Conservation (phyloP, 2,888 invertebrate species). For the Ditula angustiorana region DNA sequence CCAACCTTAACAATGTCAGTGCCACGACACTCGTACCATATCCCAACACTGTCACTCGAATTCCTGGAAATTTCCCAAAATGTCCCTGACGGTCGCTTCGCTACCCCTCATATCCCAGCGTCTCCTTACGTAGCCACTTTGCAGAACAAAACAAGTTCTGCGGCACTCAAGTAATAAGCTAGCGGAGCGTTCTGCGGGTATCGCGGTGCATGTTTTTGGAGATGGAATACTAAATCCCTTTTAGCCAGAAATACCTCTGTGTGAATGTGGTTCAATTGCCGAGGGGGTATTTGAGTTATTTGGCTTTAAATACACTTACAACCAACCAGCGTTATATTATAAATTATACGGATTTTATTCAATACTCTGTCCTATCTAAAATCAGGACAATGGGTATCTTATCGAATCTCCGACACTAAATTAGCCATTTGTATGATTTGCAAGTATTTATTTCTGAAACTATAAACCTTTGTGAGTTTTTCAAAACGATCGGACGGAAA, state of each 20-base stretch:
- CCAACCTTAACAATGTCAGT: neutral
- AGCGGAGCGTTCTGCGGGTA: neutral
- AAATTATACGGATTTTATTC: too few species aligned
- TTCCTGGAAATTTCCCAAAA: neutral
- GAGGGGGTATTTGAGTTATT: neutral
- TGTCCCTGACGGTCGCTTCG: neutral
- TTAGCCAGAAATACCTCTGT: neutral
- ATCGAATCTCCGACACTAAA: too few species aligned
- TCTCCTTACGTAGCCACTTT: neutral
- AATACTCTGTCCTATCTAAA: too few species aligned
- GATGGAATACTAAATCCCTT: conserved; percentile 1
- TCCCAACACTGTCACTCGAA: neutral
- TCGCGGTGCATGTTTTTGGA: neutral
- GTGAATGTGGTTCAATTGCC: neutral
- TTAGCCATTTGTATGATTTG: too few species aligned
- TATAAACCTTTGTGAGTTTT: too few species aligned
- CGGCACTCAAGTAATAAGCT: neutral
- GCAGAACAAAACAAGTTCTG: neutral
- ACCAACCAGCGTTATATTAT: neutral
- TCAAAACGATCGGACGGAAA: too few species aligned
- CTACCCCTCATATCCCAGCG: neutral
- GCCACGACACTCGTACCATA: neutral
- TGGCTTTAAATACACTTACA: neutral
- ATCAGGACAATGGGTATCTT: too few species aligned
- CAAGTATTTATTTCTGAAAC: too few species aligned